phyloP scores from a whole-genome alignment of 2,113 vertebrate species.

The Salvelinus alpinus region DNA sequence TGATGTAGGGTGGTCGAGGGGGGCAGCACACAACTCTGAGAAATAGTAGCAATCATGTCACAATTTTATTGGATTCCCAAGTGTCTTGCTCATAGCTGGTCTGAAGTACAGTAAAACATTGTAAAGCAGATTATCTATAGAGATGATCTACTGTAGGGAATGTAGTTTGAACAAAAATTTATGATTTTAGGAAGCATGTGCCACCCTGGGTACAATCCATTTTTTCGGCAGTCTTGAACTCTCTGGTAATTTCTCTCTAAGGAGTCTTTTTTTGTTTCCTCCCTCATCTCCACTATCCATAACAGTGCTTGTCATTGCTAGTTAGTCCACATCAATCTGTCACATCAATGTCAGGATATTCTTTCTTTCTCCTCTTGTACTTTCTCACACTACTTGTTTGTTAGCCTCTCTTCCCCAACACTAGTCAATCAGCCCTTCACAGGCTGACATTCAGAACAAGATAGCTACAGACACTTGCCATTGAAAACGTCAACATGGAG shows the following conservation, averaged over 20 bases:
- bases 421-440: slow-evolving; percentile 51
- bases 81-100: not conserved
- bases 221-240: not conserved
- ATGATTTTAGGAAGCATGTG: not conserved
- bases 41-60: not conserved
- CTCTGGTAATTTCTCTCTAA: not conserved
- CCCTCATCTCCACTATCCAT: slow-evolving; percentile 16
- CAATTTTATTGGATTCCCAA: too few relatives aligned
- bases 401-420: slow-evolving; percentile 30
- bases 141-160: not conserved
- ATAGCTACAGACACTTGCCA: slow-evolving; percentile 37
- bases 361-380: slow-evolving; percentile 31
- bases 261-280: slow-evolving; percentile 27
- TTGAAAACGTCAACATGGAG: slow-evolving; percentile 33
- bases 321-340: slow-evolving; percentile 2
- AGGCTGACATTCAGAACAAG: slow-evolving; percentile 56
- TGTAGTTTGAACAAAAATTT: not conserved
- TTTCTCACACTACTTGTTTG: slow-evolving; percentile 25
- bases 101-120: not conserved
- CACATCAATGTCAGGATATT: slow-evolving; percentile 1
- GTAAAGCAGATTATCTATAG: not conserved
- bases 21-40: not conserved
- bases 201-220: not conserved
- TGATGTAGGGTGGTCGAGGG: not conserved
- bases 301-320: slow-evolving; percentile 10